A percentile compares a stretch with the other conserved stretches of the same genome.
Evolutionary conservation across 2,113 vertebrate species (phyloP).

Genomic region (Tragulus kanchil): DNA sequence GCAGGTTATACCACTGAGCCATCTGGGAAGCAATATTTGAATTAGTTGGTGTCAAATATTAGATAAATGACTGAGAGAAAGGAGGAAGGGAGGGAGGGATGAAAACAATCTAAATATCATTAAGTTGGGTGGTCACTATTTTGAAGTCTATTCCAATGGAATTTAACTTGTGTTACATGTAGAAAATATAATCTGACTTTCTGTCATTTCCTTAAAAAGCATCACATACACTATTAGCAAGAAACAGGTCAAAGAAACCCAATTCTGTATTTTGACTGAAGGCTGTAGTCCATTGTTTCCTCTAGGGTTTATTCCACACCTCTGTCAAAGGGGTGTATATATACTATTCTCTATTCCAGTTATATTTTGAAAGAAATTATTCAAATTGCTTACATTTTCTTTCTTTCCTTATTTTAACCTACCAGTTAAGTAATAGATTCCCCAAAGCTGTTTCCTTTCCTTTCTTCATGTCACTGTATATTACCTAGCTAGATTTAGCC

Average conservation of each 20-base stretch:
- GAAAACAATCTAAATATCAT: neutral
- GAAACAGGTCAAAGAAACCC: neutral
- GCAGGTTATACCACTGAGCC: neutral
- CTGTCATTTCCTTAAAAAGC: neutral
- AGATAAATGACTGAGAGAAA: neutral
- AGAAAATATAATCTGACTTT: neutral
- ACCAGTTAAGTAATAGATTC: neutral
- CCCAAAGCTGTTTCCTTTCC: neutral
- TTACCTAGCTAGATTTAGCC: neutral
- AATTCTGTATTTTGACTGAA: neutral
- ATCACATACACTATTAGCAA: neutral
- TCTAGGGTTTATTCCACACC: neutral
- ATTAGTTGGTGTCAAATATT: neutral
- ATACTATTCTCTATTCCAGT: neutral
- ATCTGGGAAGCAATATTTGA: neutral
- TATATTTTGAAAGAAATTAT: slow-evolving; percentile 31
- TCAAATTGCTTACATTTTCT: slow-evolving; percentile 9
- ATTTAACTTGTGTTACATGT: neutral
- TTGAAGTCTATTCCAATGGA: neutral
- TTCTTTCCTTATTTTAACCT: neutral
- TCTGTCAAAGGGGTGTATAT: neutral
- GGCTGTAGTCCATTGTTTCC: neutral
- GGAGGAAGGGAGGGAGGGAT: neutral
- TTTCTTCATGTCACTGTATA: neutral
- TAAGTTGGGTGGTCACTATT: neutral